Base-by-base conservation (phyloP, 2,113 vertebrate genomes). In the Furnarius figulus region DNA sequence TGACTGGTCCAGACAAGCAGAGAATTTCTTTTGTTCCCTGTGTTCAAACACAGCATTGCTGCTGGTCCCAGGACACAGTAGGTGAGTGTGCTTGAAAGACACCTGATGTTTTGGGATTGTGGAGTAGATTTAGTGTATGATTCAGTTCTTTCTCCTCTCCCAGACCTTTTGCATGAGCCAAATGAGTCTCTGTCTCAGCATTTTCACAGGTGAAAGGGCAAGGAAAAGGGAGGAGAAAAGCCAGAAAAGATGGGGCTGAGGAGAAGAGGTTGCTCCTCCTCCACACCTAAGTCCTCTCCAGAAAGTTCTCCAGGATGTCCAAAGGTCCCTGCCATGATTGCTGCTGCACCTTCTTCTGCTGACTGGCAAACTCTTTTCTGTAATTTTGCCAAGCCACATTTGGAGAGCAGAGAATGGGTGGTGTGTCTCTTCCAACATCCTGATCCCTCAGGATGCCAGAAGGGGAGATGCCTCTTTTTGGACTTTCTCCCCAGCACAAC, bases 241-340 rank as follows among this genome's bases (percentile, higher is more conserved):
- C 10, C 53, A 66, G 13, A 15, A 56, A 46, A 39, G 28, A 49
- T 2, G 0, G 24, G 40, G 31, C 27, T n/a, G 22, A 77, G 46
- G 49, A 67, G 28, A 67, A 70, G 35, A 63, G 10, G 30, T n/a
- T 0, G 0, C 15, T 78, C 35, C 47, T 89, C 47, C 73, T 84
- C 56, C 44, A n/a, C 92, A 56, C 73, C 40, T 52, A 59, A 59
- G 70, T 75, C 42, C 18, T 93, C 56, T 91, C 56, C 47, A 91
- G 74, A 75, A 94, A 28, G 52, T 85, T 95, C 82, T 77, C 35
- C 37, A 61, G 40, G 15, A 44, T 3, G 62, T 85, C 35, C 93
- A 96, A 95, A 95, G 93, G 87, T 93, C 85, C 35, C 52, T 93
- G 61, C 33, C 31, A 4, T 23, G 24, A 49, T 47, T 91, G 74